These are phyloP conservation scores for Callopanchax toddi DNA, from an alignment of 2,113 vertebrate species.

Conservation along the genomic window DNA sequence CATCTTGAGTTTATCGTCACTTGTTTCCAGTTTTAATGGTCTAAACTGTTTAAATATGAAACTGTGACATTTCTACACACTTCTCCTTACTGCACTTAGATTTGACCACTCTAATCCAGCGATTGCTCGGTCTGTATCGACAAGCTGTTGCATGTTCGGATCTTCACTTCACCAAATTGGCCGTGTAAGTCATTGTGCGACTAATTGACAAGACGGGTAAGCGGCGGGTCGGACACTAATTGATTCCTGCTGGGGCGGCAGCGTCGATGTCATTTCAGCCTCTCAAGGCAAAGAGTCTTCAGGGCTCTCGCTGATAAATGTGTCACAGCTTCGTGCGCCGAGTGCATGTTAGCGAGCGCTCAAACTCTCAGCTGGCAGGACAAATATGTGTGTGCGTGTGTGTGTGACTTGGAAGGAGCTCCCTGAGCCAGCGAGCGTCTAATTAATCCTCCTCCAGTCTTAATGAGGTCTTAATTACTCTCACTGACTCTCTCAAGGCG, in stretches of 20 bases:
- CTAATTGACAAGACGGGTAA: constrained; percentile 50
- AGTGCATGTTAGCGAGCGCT: constrained; percentile 3
- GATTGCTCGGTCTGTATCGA: constrained; percentile 5
- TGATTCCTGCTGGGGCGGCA: constrained; percentile 61
- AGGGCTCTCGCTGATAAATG: constrained; percentile 34
- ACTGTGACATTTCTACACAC: no score
- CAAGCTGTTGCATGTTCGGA: constrained; percentile 9
- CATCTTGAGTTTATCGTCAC: no score
- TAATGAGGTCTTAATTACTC: constrained; percentile 75
- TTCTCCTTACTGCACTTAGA: no score
- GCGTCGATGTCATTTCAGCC: constrained; percentile 27
- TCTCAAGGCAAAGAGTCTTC: constrained; percentile 50
- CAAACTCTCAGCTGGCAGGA: constrained; percentile 34
- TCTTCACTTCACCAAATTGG: constrained; percentile 39
- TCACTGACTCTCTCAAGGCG: constrained; percentile 70
- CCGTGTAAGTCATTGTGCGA: constrained; percentile 33
- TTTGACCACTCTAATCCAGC: not conserved
- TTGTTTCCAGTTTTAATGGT: no score
- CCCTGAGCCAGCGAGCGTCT: constrained; percentile 55
- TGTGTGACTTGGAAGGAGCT: constrained; percentile 37
- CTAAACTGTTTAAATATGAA: no score
- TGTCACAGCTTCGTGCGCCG: constrained; percentile 8
- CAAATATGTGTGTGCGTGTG: constrained; percentile 30
- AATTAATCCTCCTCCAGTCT: constrained; percentile 71
- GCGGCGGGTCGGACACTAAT: constrained; percentile 52